phyloP scores from a whole-genome alignment of 2,888 invertebrate species.

The Ferrisia virgata region DNA sequence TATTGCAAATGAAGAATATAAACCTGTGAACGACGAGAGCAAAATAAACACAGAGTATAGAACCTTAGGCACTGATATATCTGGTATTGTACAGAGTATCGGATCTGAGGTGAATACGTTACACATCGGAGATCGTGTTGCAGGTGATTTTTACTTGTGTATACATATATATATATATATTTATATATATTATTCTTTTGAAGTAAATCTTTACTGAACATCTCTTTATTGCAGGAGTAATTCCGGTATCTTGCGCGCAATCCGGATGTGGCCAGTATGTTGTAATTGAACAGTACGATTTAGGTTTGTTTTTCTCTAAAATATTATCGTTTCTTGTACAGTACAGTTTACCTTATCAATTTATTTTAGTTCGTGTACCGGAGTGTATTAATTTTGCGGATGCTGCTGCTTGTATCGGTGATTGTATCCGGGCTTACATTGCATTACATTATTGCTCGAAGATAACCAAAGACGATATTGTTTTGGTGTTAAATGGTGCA shows the following conservation, averaged over 20 bases:
- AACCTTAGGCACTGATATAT: background rate
- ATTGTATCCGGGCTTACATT: constrained; percentile 55
- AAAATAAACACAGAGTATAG: background rate
- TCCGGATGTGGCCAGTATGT: constrained; percentile 56
- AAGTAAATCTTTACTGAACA: background rate
- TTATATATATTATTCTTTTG: background rate
- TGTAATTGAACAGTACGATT: constrained; percentile 54
- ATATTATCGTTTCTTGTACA: background rate
- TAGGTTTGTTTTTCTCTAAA: constrained; percentile 51
- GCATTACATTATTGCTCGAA: constrained; percentile 55
- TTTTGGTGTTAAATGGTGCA: constrained; percentile 55
- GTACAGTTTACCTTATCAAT: background rate
- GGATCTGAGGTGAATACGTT: constrained; percentile 10
- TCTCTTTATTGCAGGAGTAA: constrained; percentile 52
- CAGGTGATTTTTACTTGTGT: background rate
- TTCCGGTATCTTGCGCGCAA: constrained; percentile 54
- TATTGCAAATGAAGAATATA: background rate
- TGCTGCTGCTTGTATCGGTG: constrained; percentile 55
- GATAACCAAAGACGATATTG: constrained; percentile 54
- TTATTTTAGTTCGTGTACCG: constrained; percentile 29
- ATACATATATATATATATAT: background rate
- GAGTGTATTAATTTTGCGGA: constrained; percentile 50
- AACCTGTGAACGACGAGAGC: background rate
- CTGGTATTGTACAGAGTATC: constrained; percentile 2
- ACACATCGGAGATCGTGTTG: constrained; percentile 4